phyloP scores from a whole-genome alignment of 1,140 invertebrate species.

The Amyelois transitella region DNA sequence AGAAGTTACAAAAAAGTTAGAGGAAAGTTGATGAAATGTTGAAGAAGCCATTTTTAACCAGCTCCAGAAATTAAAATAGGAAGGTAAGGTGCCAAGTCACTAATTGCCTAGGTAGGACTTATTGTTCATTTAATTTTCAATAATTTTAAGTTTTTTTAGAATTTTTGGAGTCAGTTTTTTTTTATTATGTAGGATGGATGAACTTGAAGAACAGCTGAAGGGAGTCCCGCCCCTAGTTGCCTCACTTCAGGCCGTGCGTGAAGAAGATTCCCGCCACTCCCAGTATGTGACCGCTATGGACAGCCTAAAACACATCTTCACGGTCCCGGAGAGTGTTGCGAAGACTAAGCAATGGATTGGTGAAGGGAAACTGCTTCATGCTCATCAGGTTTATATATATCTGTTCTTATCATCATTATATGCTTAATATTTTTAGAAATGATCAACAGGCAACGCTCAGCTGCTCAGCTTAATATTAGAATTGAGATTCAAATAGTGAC shows the following conservation, averaged over 20 bases:
- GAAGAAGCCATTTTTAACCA: no score
- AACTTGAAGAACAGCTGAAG: conserved; percentile 57
- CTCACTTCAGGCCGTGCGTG: conserved; percentile 88
- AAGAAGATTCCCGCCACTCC: conserved; percentile 94
- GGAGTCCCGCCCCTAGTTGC: conserved; percentile 78
- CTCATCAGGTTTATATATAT: conserved; percentile 82
- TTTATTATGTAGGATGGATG: conserved; percentile 69
- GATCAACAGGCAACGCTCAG: no score
- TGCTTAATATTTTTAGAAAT: background rate
- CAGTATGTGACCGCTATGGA: conserved; percentile 98
- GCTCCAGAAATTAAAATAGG: no score
- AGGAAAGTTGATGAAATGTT: no score
- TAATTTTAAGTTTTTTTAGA: no score
- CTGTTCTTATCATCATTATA: background rate
- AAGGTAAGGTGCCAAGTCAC: no score
- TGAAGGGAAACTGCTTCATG: conserved; percentile 95
- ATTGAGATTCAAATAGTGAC: no score
- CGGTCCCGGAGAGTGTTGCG: conserved; percentile 96
- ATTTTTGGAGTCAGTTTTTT: no score
- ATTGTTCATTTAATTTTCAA: no score
- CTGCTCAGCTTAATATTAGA: no score
- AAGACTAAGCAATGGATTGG: conserved; percentile 95
- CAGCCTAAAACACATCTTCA: conserved; percentile 98
- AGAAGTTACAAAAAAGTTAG: no score
- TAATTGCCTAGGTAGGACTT: no score